Base-by-base conservation (phyloP, 2,797 vertebrate species). In the Pangasius krempfi region DNA sequence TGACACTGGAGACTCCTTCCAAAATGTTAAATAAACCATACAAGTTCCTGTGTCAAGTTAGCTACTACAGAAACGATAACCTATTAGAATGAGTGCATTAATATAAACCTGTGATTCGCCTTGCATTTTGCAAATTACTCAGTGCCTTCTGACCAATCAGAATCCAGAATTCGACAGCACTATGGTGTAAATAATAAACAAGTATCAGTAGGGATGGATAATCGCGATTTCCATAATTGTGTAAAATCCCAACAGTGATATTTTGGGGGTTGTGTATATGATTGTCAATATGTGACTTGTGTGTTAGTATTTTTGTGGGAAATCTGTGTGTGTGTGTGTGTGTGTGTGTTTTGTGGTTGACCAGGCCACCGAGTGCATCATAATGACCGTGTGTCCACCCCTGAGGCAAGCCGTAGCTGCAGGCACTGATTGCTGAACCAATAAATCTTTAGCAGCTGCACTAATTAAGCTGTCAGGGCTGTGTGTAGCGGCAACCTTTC, bases 401-500 rank as follows among this genome's bases (percentile, higher is more conserved):
- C 94, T 94, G 94, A 96, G 97, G 95, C 95, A 94, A 96, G 94
- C 94, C 94, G 95, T 93, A 86, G 96, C 97, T 96, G 4, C 89
- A 93, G 96, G 97, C 95, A 89, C 95, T 97, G 96, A 98, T 97
- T 98, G 97, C 98, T 98, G 98, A 98, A 98, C 98, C 98, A 97
- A 97, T 98, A 98, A 97, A 98, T 98, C 98, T 97, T 98, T 98
- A 97, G 97, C 95, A 95, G 95, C 95, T 95, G 97, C 96, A 95
- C 97, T 98, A 97, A 98, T 97, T 98, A 98, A 97, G 95, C 96
- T 97, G 97, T 98, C 97, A 97, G 96, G 95, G 94, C 94, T 92
- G 94, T 95, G 96, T 97, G 96, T 97, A 97, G 95, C 95, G 93
- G 96, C 94, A 92, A 95, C 95, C 95, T 96, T 95, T 84, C 95